Base-by-base conservation (phyloP, 2,113 vertebrate genomes). In the Chionis minor region DNA sequence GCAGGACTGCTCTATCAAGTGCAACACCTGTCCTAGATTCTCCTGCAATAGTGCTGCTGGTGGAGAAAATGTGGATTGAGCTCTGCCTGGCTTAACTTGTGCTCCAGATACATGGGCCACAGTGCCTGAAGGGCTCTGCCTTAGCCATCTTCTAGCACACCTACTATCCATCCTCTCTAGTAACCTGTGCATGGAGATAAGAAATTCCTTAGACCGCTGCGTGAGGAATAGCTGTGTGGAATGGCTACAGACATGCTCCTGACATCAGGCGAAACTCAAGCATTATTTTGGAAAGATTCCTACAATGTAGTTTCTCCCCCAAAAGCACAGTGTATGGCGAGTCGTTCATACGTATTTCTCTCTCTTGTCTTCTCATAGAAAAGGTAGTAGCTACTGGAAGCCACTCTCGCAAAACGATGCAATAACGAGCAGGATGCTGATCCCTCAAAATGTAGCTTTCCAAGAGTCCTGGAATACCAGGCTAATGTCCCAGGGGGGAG, bases 51-150 rank as follows among this genome's bases (percentile, higher is more conserved):
- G 14, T 4, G 17, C 42, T 62, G 45, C n/a, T 33, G 32, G 32
- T 62, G 58, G 8, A 28, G 42, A 45, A 78, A 81, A 44, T 4
- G 8, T 9, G 32, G 33, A 35, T 58, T 38, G 58, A 78, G 17
- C 65, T 67, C 32, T 32, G 5, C 7, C 52, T 70, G 80, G 42
- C 47, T 56, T 73, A 45, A 40, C 14, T 35, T 86, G 35, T 15
- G 35, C 35, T 81, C 69, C 27, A 24, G 35, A 35, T 44, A 22
- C 3, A 16, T 0, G 1, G n/a, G 27, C 24, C 17, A 16, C 23
- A 23, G 10, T 10, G n/a, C 10, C n/a, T 45, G 52, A 30, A 77
- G n/a, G 20, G 28, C n/a, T 85, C 27, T 77, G 63, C 45, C 27
- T n/a, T 77, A 30, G 27, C 63, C 30, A 32, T 38, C 63, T 66